Evolutionary conservation across 2,888 invertebrate species (phyloP).

Genomic region (Ichneumoninae sp.): DNA sequence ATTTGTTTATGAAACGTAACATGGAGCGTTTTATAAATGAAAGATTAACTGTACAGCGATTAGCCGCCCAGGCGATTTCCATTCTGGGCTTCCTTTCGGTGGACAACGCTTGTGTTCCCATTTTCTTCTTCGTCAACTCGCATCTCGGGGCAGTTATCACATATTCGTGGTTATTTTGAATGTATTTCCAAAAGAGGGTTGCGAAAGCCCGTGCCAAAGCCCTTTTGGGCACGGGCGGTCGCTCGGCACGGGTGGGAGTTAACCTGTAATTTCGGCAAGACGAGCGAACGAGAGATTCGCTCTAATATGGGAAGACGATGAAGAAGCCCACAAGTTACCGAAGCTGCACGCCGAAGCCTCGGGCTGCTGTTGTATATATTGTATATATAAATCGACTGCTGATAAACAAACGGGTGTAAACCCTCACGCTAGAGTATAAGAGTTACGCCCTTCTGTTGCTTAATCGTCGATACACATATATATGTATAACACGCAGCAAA

Average conservation of each 20-base stretch:
- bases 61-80: background rate
- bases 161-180: constrained; percentile 42
- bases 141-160: background rate
- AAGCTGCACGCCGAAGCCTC: constrained; percentile 64
- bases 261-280: constrained; percentile 82
- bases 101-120: background rate
- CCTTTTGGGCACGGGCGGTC: constrained; percentile 48
- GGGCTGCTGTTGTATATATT: constrained; percentile 30
- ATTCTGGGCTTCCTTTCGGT: background rate
- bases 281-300: constrained; percentile 75
- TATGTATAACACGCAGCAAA: constrained; percentile 26
- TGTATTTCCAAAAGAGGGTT: constrained; percentile 47
- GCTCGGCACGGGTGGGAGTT: constrained; percentile 64
- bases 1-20: background rate
- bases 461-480: background rate
- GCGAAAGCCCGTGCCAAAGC: constrained; percentile 18
- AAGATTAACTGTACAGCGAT: background rate
- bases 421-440: background rate
- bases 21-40: background rate
- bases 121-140: background rate
- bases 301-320: constrained; percentile 80
- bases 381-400: constrained; percentile 17
- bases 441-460: background rate
- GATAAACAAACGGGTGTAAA: background rate
- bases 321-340: constrained; percentile 49